These are phyloP conservation scores for Platygyra sinensis DNA, from an alignment of 64 coral and sea anemone genomes.

Conservation along the genomic window DNA sequence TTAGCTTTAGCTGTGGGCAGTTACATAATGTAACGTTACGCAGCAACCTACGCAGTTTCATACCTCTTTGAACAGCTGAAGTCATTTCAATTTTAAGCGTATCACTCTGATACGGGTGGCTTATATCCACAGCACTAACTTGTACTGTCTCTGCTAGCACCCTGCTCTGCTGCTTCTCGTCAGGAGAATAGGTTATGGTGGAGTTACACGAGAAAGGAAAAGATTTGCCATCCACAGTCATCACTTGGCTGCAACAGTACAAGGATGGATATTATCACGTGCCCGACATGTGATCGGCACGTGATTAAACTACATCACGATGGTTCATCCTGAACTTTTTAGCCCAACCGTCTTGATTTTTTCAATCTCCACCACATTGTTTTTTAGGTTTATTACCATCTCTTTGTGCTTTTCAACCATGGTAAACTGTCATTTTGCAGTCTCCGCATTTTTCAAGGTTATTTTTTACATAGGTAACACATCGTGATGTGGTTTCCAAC, in stretches of 20 bases:
- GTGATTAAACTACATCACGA: no score
- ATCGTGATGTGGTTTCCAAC: no score
- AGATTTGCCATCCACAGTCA: constrained; percentile 36
- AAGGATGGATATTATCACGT: neutral
- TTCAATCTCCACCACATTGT: no score
- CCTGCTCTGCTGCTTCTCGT: neutral
- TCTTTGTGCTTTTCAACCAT: no score
- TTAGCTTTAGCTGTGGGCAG: no score
- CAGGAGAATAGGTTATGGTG: constrained; percentile 34
- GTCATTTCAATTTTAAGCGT: constrained; percentile 19
- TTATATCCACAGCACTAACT: constrained; percentile 51
- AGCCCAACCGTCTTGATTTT: no score
- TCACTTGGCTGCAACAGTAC: neutral
- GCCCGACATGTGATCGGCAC: neutral
- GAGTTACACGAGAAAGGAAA: constrained; percentile 38
- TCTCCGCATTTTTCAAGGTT: no score
- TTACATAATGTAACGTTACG: neutral
- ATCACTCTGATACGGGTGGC: neutral
- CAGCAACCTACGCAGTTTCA: neutral
- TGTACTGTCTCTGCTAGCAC: constrained; percentile 39
- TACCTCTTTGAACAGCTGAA: constrained; percentile 51
- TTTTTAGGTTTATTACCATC: no score
- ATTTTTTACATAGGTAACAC: no score
- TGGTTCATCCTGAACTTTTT: no score
- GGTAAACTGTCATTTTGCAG: no score